These are phyloP conservation scores for Temnothorax unifasciatus DNA, from an alignment of 2,888 invertebrate species.

Conservation along the genomic window DNA sequence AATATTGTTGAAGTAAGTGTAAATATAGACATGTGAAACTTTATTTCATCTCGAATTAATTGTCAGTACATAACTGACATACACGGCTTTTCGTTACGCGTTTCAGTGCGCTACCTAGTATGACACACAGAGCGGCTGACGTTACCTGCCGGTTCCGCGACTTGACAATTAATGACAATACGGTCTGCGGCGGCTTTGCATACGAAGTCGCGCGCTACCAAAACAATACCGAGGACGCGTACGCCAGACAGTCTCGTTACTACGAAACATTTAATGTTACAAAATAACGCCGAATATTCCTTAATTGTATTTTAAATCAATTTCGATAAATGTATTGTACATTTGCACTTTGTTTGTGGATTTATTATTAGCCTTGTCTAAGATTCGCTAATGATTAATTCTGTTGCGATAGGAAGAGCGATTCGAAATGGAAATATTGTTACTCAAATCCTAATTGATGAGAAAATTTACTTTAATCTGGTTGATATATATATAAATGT, in stretches of 20 bases:
- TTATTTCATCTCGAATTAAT: constrained; percentile 11
- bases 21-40: neutral
- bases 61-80: neutral
- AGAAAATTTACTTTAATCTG: neutral
- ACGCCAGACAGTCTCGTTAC: neutral
- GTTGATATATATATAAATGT: neutral
- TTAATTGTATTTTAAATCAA: neutral
- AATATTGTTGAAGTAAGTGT: neutral
- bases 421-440: constrained; percentile 9
- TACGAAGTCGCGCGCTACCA: neutral
- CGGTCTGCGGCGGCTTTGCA: constrained; percentile 1
- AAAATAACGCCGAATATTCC: neutral
- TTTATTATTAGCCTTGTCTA: neutral
- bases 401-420: neutral
- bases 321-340: neutral
- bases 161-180: constrained; percentile 24
- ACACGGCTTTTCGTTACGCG: neutral
- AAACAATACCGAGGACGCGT: neutral
- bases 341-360: neutral
- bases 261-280: neutral
- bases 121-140: neutral
- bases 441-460: neutral
- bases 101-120: neutral
- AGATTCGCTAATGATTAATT: neutral
- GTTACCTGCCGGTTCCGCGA: neutral